Evolutionary conservation across 1,140 invertebrate species (phyloP), one percentile per base, ranked within the genome.

Genomic region (Drosophila pseudoananassae): DNA sequence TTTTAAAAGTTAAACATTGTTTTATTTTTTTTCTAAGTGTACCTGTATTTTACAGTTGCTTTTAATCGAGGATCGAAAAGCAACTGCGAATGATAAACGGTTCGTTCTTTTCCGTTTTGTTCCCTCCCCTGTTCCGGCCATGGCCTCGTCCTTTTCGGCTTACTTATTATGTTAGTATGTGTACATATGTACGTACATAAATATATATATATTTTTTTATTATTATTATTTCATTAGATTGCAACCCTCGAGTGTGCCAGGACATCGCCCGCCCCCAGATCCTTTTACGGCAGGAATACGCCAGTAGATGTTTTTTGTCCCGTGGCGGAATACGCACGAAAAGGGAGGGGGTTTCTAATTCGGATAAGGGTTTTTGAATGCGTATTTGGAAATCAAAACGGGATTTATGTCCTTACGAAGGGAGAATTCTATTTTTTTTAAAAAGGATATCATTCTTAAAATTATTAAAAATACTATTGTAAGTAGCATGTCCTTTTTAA

Each of bases 141-240:
- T 54, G 8, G 10, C 14, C 20, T 36, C n/a, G 25, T 1, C 46
- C 47, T 25, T 40, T 31, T 43, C 17, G 43, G 25, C n/a, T 33
- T 52, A 40, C 65, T 33, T 59, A 58, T 52, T 52, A 14, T 15
- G 14, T 17, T 10, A 5, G 15, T 7, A 43, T 43, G 14, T 43
- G 10, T 4, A 36, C 12, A 36, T 12, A 31, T 31, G 7, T 8
- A 29, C 6, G 1, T 29, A 29, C 4, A 10, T 33, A 33, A 3
- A 27, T 27, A 27, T 7, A 27, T 27, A 27, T 27, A 27, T 27
- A 0, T 46, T 43, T 81, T 77, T 71, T 76, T 83, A 76, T 84
- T 84, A 85, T 85, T 85, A 85, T 85, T 85, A 85, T 85, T 87
- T 81, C 74, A 87, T 85, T 85, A 85, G 81, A 85, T 85, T 85